Conservation (phyloP, 2,113 vertebrate genomes). For the Diglossa brunneiventris region DNA sequence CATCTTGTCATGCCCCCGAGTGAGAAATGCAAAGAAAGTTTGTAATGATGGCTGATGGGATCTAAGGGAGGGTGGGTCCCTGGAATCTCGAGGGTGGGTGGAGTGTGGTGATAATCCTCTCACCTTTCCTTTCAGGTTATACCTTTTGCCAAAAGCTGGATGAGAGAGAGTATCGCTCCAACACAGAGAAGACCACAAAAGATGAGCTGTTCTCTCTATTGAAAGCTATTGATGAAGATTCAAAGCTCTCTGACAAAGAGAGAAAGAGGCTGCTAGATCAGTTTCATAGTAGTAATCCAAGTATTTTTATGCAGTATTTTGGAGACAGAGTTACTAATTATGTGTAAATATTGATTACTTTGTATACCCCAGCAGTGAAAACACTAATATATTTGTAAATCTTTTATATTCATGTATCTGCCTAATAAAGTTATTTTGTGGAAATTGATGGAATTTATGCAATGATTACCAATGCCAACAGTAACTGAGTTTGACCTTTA, state of each 20-base stretch:
- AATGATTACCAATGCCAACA: not conserved
- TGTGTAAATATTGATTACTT: conserved; percentile 49
- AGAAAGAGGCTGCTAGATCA: conserved; percentile 87
- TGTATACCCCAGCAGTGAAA: conserved; percentile 20
- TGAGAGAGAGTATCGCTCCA: conserved; percentile 73
- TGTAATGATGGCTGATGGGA: not conserved
- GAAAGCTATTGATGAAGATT: conserved; percentile 86
- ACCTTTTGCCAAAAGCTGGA: conserved; percentile 84
- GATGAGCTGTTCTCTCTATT: conserved; percentile 85
- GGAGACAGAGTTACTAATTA: conserved; percentile 79
- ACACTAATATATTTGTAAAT: conserved; percentile 61
- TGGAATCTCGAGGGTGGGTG: not conserved
- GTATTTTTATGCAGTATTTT: conserved; percentile 93
- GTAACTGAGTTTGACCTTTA: not conserved
- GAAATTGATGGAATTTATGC: not conserved
- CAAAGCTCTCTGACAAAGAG: conserved; percentile 86
- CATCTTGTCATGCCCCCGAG: not conserved
- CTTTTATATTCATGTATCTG: conserved; percentile 47
- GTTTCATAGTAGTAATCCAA: conserved; percentile 90
- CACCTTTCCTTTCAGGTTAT: conserved; percentile 73
- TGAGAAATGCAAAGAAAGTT: not conserved
- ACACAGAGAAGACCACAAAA: conserved; percentile 82
- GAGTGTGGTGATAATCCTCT: not conserved
- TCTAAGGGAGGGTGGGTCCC: not conserved
- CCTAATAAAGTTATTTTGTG: conserved; percentile 75